Base-by-base conservation (phyloP, 2,888 invertebrate genomes). In the Bedellia somnulentella region DNA sequence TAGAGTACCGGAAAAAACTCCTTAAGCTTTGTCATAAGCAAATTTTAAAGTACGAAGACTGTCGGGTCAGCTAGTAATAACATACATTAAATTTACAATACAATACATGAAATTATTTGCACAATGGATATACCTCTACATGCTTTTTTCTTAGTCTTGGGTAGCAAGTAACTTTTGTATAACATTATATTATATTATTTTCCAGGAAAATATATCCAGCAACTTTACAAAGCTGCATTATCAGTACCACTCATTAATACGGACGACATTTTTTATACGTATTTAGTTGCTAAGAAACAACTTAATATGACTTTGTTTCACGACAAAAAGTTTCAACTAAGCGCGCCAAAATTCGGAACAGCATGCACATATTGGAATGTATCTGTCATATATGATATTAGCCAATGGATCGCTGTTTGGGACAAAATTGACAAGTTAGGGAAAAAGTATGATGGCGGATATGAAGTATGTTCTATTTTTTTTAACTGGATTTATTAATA, bases 191-290 rank as follows among this genome's bases (percentile, higher is more conserved):
- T 17, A 34, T 25, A 27, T n/a, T 24, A 16, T 15, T 8, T 57
- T 52, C 6, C 58, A 73, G 73, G 62, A 2, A 44, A 49, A 12
- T 49, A 56, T 35, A 35, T 66, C 1, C 30, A 35, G 2, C 36
- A 61, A n/a, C 57, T 87, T 5, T 70, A 80, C 28, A 47, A 63
- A n/a, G 60, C 67, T 1, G 79, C 85, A 0, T 54, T 78, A 31
- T 51, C 64, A 16, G 76, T 79, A 15, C 82, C 82, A 0, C 67
- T 83, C 35, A 64, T 87, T 3, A 83, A 84, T 35, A 54, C 86
- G 30, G 88, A 89, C 54, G 87, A 89, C 45, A 81, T 88, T 0
- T 86, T 80, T 48, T 70, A 83, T n/a, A 86, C 87, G 0, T 85
- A 86, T 10, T 59, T 87, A 5, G 81, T 86, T 2, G 82, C 85